Percentiles rank a stretch among this genome's conserved stretches.
Evolutionary conservation across 2,888 invertebrate genomes (phyloP).

Genomic region (Zelleria hepariella): DNA sequence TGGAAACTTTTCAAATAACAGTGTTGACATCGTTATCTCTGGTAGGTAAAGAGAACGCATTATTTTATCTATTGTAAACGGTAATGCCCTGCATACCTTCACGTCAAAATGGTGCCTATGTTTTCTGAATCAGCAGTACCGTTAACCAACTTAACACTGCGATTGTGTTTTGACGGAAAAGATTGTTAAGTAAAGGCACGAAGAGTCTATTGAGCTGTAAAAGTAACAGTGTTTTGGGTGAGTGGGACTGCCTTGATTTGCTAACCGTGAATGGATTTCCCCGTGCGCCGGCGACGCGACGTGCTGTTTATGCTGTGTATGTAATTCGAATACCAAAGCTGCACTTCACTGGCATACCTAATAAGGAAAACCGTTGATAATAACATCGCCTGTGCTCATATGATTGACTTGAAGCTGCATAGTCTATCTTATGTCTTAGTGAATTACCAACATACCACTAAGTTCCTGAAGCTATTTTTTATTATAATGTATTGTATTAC

Average conservation of each 20-base stretch:
- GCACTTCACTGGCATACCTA: not conserved
- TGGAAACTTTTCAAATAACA: no score
- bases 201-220: not conserved
- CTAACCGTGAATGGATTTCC: slow-evolving; percentile 2
- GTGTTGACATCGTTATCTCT: no score
- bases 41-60: no score
- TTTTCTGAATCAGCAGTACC: not conserved
- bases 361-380: not conserved
- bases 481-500: no score
- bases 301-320: not conserved
- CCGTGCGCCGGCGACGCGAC: no score
- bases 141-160: not conserved
- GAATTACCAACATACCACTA: no score
- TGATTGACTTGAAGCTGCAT: no score
- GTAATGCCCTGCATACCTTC: not conserved
- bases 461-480: no score
- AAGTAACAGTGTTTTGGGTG: not conserved
- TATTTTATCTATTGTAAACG: no score
- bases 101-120: no score
- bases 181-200: not conserved
- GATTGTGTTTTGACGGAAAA: not conserved
- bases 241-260: not conserved
- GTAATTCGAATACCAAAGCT: not conserved
- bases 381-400: not conserved
- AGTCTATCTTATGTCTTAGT: no score